Evolutionary conservation across 2,888 invertebrate genomes (phyloP), one percentile per base, ranked within the genome.

Genomic region (Thymelicus sylvestris): DNA sequence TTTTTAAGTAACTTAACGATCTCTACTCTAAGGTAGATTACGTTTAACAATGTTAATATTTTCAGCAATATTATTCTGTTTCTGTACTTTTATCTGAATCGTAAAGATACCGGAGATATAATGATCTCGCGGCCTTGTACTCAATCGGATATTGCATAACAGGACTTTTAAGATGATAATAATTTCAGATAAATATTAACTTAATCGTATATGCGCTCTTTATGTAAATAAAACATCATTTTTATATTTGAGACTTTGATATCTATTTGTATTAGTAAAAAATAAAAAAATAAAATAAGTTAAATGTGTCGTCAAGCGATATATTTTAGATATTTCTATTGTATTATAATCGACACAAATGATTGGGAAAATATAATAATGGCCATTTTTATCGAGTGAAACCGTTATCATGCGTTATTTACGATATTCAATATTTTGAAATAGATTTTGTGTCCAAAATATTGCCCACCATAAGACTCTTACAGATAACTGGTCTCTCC

Each of bases 51-150:
- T 8, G 8, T 44, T 3, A 44, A 12, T 31, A 31, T 57, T 57
- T 57, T 24, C 19, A 57, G 59, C 31, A 48, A n/a, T 59, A 13
- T 4, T 12, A 4, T 7, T 19, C 13, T 31, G 13, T 59, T 7
- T 59, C 59, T 59, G 6, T 12, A 38, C 38, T 13, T 59, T 63
- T 63, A 63, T 63, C 63, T 47, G 64, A 24, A 63, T 59, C 66
- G 70, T 76, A 75, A 77, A 78, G 76, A 78, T 77, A 78, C 64
- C 55, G 52, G 38, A 75, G 74, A 76, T 75, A 77, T 61, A 59
- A 77, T 76, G 75, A 74, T 67, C 10, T 24, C 52, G 7, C 44
- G 71, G 71, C 78, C 78, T 78, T 78, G 78, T 68, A 71, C 75
- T 74, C 52, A 66, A 69, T 76, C 70, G 10, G 12, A 38, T 38